Conservation (phyloP, 1,140 invertebrate species). For the Armadillidium nasatum region DNA sequence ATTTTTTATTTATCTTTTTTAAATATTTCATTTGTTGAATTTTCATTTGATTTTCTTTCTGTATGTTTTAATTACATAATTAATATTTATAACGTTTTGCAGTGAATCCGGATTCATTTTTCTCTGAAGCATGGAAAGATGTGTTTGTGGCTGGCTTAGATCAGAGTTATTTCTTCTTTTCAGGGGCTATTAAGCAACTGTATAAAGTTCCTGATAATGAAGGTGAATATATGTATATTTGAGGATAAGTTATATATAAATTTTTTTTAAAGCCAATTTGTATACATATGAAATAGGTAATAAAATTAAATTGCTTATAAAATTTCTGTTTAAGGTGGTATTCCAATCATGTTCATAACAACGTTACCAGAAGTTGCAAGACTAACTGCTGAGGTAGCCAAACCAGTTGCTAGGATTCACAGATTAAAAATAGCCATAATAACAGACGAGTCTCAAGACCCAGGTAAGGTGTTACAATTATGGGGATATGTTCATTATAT, state of each 20-base stretch:
- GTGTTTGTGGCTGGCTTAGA: background rate
- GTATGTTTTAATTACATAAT: too few species aligned
- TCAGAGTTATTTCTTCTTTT: constrained; percentile 3
- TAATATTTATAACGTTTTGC: background rate
- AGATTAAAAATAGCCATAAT: background rate
- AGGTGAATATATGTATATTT: background rate
- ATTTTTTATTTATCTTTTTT: too few species aligned
- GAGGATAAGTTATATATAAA: too few species aligned
- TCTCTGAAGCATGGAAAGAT: constrained; percentile 1
- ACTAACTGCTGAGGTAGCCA: background rate
- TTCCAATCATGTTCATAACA: constrained; percentile 9
- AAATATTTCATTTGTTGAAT: too few species aligned
- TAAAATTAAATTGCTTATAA: too few species aligned
- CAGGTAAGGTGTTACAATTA: background rate
- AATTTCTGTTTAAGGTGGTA: background rate
- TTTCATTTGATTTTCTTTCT: too few species aligned
- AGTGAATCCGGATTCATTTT: constrained; percentile 1
- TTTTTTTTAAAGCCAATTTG: too few species aligned
- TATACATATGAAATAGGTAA: too few species aligned
- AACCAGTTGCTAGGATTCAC: background rate
- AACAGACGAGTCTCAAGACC: background rate
- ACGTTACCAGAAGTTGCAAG: background rate
- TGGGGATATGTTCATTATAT: background rate
- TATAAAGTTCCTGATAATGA: constrained; percentile 4
- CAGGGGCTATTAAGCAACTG: background rate